Conservation (phyloP, 2,888 invertebrate species). For the Drosophila mimica region DNA sequence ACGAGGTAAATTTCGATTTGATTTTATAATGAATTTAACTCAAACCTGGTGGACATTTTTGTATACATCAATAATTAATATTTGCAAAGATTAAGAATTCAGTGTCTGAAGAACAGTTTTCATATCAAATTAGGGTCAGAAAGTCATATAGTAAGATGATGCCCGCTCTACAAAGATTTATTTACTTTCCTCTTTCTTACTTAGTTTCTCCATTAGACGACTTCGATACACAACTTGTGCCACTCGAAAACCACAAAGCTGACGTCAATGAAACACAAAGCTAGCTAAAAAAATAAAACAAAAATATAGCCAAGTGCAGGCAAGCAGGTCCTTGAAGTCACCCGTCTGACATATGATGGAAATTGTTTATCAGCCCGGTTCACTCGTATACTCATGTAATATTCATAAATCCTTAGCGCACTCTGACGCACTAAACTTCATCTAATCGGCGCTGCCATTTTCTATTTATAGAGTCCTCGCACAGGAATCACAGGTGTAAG, state of each 20-base stretch:
- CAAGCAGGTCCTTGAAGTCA: conserved; percentile 45
- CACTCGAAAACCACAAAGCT: conserved; percentile 13
- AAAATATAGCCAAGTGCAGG: not conserved
- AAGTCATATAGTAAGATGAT: not conserved
- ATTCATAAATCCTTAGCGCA: conserved; percentile 61
- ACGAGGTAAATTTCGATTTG: not conserved
- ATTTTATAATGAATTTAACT: not conserved
- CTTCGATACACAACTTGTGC: not conserved
- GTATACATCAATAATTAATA: not conserved
- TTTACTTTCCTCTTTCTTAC: not conserved
- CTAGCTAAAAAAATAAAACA: not conserved
- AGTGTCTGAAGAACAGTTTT: not conserved
- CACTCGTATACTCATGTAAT: conserved; percentile 63
- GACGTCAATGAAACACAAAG: conserved; percentile 44
- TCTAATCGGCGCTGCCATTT: conserved; percentile 49
- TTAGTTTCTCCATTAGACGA: not conserved
- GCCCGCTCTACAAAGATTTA: not conserved
- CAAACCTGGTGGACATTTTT: not conserved
- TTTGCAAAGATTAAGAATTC: not conserved
- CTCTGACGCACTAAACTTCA: conserved; percentile 46
- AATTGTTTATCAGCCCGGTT: conserved; percentile 65
- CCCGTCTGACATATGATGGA: conserved; percentile 62
- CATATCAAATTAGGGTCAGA: not conserved
- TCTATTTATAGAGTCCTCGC: conserved; percentile 58
- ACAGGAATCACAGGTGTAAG: conserved; percentile 15